These are phyloP conservation scores for Cerastis leucographa DNA, from an alignment of 2,888 invertebrate species.

Conservation along the genomic window DNA sequence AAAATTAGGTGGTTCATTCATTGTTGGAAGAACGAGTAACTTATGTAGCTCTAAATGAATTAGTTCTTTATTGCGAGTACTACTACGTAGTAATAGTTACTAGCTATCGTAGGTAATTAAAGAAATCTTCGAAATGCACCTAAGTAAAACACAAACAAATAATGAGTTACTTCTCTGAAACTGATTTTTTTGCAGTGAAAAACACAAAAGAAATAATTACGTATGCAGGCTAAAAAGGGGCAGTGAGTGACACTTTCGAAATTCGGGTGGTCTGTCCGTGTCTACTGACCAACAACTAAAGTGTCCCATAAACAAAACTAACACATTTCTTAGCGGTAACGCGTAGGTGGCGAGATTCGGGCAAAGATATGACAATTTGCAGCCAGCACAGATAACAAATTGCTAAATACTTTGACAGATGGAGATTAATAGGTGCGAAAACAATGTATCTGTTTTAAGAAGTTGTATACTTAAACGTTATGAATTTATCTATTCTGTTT, in stretches of 20 bases:
- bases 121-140: no score
- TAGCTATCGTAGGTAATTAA: neutral
- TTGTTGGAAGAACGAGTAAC: neutral
- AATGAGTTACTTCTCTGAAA: conserved; percentile 12
- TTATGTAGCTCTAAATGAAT: conserved; percentile 18
- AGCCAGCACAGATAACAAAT: conserved; percentile 71
- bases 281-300: conserved; percentile 70
- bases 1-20: conserved; percentile 45
- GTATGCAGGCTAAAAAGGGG: conserved; percentile 45
- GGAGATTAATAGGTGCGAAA: conserved; percentile 76
- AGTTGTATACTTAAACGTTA: conserved; percentile 13
- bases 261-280: conserved; percentile 61
- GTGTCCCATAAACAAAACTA: conserved; percentile 69
- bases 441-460: conserved; percentile 52
- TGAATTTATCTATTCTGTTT: conserved; percentile 26
- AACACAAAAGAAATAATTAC: conserved; percentile 44
- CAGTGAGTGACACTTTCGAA: conserved; percentile 39
- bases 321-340: conserved; percentile 71
- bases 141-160: neutral
- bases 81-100: neutral
- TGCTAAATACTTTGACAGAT: conserved; percentile 81
- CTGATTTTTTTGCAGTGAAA: conserved; percentile 1
- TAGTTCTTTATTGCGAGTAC: conserved; percentile 1
- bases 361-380: conserved; percentile 73
- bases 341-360: conserved; percentile 75